Base-by-base conservation (phyloP, 2,797 vertebrate species). In the Limosa lapponica region DNA sequence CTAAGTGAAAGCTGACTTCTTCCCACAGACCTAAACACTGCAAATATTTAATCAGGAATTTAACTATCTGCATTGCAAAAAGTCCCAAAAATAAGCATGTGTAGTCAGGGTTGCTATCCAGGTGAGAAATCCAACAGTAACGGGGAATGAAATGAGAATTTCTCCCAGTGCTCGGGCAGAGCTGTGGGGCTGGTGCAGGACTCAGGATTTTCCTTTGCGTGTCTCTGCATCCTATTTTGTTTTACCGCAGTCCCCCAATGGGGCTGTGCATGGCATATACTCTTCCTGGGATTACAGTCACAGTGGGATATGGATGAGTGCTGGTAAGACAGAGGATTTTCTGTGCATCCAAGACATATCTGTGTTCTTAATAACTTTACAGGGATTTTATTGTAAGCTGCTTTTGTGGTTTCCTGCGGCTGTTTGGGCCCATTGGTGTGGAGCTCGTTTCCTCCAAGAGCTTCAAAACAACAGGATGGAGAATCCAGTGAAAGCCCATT, bases 361-460 rank as follows among this genome's bases (percentile, higher is more conserved):
- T 85, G 59, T 91, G 85, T 13, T 86, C 32, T 88, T 90, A 96
- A 82, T 91, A 90, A 92, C 82, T 93, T 82, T 85, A 92, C 70
- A 80, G 85, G 48, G 87, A 43, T 39, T 93, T 97, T 90, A 85
- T n/a, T 91, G 52, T 94, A 96, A 95, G 90, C 91, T 90, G 88
- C 82, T 96, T 96, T 94, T 80, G 71, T 84, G 75, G 52, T 70
- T 95, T 90, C 73, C 44, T 0, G 0, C 0, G 2, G 62, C 66
- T 84, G 23, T 91, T 77, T 0, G 12, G n/a, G 77, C 70, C 58
- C 66, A 9, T 84, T 2, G 1, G 43, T 90, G 93, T 5, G 1
- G 70, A 93, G 82, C 77, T 88, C 0, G 0, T 79, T 91, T 82
- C 46, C 43, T 82, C 66, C 70, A 70, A 59, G 79, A 79, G 67